A percentile compares a stretch with the other conserved stretches of the same genome.
These are phyloP conservation scores for Trichopria drosophilae DNA, from an alignment of 2,888 invertebrate species.

Conservation along the genomic window DNA sequence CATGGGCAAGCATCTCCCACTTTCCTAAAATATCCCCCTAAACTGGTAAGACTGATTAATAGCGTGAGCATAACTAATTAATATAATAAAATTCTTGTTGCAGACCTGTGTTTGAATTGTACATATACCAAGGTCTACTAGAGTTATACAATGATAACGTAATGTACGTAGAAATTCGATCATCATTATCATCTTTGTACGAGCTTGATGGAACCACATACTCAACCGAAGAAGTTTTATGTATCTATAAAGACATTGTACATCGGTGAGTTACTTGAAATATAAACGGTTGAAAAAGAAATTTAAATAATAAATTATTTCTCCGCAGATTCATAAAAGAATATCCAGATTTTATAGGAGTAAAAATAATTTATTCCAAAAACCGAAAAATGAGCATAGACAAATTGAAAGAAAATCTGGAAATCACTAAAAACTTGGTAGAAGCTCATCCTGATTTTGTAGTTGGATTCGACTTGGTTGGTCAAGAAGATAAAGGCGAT, in stretches of 20 bases:
- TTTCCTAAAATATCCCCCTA: no score
- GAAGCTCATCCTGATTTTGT: slow-evolving; percentile 67
- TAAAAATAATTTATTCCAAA: slow-evolving; percentile 72
- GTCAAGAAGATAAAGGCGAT: slow-evolving; percentile 73
- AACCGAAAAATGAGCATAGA: slow-evolving; percentile 58
- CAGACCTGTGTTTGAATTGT: slow-evolving; percentile 68
- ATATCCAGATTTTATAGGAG: slow-evolving; percentile 69
- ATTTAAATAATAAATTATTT: not conserved
- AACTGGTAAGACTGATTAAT: no score
- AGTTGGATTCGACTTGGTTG: slow-evolving; percentile 80
- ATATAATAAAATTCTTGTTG: no score
- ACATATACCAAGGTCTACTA: slow-evolving; percentile 66
- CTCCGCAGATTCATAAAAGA: slow-evolving; percentile 61
- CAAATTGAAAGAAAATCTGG: slow-evolving; percentile 53
- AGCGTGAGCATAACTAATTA: no score
- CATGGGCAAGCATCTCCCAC: no score
- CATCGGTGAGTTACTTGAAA: slow-evolving; percentile 47
- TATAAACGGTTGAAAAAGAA: no score
- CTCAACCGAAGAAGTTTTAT: slow-evolving; percentile 62
- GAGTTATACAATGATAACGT: slow-evolving; percentile 69
- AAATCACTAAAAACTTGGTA: slow-evolving; percentile 54
- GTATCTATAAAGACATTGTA: slow-evolving; percentile 63
- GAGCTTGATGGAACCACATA: slow-evolving; percentile 67
- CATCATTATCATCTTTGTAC: slow-evolving; percentile 66
- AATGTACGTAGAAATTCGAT: slow-evolving; percentile 71